Conservation (phyloP, 2,113 vertebrate species). For the Morone chrysops region DNA sequence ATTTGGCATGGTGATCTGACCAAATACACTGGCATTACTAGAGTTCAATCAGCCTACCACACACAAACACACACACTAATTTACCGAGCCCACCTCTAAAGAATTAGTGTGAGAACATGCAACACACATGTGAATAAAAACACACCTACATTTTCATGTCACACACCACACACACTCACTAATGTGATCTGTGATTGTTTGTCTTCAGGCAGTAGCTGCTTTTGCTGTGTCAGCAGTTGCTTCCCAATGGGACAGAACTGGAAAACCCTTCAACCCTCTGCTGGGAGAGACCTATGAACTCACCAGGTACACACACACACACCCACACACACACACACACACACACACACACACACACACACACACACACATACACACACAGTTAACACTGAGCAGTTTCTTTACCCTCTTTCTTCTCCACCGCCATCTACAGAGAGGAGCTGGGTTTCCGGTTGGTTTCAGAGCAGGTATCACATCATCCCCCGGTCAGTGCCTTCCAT, state of each 20-base stretch:
- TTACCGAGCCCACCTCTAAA: not conserved
- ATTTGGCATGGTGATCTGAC: too few species aligned
- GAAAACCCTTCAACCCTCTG: conserved; percentile 81
- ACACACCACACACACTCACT: not conserved
- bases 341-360: not conserved
- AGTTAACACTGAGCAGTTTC: too few species aligned
- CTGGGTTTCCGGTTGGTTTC: conserved; percentile 74
- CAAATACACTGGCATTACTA: too few species aligned
- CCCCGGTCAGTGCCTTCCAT: conserved; percentile 79
- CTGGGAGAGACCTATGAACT: conserved; percentile 79
- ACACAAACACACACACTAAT: not conserved
- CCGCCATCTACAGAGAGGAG: conserved; percentile 60
- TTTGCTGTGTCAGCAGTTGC: conserved; percentile 80
- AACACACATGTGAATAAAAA: not conserved
- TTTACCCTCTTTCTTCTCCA: not conserved
- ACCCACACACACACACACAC: conserved; percentile 1
- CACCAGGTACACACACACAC: conserved; percentile 52
- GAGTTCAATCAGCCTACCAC: too few species aligned
- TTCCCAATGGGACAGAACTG: conserved; percentile 80
- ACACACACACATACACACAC: not conserved
- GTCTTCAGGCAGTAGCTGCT: conserved; percentile 74
- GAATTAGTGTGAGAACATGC: not conserved
- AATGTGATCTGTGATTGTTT: not conserved
- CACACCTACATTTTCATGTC: not conserved
- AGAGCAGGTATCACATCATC: conserved; percentile 80